These are phyloP conservation scores for Murina feae DNA, from an alignment of 2,113 vertebrate species.

Conservation along the genomic window DNA sequence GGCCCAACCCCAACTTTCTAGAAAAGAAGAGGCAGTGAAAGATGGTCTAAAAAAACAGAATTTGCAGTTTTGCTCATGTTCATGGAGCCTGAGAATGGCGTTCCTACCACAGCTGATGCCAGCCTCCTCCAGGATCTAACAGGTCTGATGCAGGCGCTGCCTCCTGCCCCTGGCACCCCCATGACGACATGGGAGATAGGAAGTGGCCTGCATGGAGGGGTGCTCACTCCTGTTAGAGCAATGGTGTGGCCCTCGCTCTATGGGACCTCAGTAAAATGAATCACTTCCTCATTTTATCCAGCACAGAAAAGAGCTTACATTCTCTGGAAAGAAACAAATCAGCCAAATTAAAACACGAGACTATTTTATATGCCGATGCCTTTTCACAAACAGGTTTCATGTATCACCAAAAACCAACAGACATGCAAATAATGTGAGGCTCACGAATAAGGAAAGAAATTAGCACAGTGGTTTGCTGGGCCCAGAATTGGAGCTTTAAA, in stretches of 20 bases:
- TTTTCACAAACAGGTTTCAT: rapidly evolving
- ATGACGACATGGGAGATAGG: no score
- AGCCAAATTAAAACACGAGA: background rate
- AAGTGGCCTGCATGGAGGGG: rapidly evolving
- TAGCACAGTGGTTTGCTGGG: rapidly evolving
- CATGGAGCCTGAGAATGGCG: rapidly evolving
- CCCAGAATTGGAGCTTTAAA: background rate
- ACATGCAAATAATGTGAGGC: rapidly evolving
- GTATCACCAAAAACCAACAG: rapidly evolving
- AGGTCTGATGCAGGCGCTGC: rapidly evolving
- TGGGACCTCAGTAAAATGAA: rapidly evolving
- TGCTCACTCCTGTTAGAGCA: rapidly evolving
- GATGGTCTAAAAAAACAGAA: background rate
- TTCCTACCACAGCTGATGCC: rapidly evolving
- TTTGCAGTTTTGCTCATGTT: background rate
- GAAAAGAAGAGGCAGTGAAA: background rate
- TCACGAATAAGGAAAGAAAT: background rate
- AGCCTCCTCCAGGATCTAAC: rapidly evolving
- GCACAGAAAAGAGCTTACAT: background rate
- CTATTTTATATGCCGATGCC: rapidly evolving
- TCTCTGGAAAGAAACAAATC: background rate
- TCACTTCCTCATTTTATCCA: no score
- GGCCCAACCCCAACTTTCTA: background rate
- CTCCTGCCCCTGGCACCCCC: no score
- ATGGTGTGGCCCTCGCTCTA: rapidly evolving